A percentile compares a stretch with the other conserved stretches of the same genome.
These are phyloP conservation scores for Ardeotis arabs DNA, from an alignment of 2,113 vertebrate genomes.

Conservation along the genomic window DNA sequence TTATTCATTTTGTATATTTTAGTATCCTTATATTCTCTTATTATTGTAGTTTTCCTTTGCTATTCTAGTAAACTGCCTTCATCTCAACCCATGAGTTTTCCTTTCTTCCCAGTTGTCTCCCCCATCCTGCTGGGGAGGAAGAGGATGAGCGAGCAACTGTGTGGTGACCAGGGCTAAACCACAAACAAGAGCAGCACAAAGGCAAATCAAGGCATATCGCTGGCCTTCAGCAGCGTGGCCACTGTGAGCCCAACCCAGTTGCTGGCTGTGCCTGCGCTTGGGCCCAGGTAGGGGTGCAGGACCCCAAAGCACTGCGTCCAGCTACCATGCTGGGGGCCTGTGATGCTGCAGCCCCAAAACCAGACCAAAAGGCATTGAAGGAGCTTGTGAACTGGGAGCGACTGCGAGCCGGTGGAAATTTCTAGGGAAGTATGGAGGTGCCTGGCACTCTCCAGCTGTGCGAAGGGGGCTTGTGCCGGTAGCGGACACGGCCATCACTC, in stretches of 20 bases:
- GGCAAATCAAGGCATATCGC: rapidly evolving
- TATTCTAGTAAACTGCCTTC: no score
- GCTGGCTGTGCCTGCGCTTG: rapidly evolving
- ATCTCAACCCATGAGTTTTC: no score
- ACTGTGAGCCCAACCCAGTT: rapidly evolving
- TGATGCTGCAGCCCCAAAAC: neutral
- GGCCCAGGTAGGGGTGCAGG: no score
- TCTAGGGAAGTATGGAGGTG: neutral
- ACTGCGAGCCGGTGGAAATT: neutral
- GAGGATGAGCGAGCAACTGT: no score
- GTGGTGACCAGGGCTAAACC: no score
- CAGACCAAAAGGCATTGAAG: neutral
- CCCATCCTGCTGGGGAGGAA: no score
- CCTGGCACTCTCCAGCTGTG: no score
- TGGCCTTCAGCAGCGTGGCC: neutral
- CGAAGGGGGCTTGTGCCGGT: neutral
- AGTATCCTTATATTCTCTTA: no score
- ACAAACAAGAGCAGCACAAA: no score
- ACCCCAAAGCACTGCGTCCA: rapidly evolving
- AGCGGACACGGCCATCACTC: neutral
- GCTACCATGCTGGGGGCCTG: rapidly evolving
- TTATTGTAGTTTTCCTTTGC: no score
- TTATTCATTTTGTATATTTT: no score
- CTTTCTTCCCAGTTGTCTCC: no score
- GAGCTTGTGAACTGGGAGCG: neutral